phyloP scores from a whole-genome alignment of 2,113 vertebrate genomes.

The Leiothrix lutea region DNA sequence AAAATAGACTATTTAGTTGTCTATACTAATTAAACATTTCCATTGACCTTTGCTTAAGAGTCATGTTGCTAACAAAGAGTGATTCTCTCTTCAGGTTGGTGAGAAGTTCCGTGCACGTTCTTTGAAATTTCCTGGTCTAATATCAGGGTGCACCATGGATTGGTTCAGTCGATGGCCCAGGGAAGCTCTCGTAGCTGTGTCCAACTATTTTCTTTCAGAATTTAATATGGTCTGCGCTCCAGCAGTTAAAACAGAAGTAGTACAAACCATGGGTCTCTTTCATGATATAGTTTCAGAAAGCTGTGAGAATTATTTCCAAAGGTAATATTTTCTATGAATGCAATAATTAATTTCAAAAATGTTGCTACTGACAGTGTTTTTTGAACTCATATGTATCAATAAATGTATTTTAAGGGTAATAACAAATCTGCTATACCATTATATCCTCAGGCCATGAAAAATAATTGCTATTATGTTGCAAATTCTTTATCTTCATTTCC shows the following conservation, averaged over 20 bases:
- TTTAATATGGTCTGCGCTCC: slow-evolving; percentile 74
- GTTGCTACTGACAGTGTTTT: background rate
- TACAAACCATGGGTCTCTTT: slow-evolving; percentile 78
- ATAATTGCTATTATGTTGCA: background rate
- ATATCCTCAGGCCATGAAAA: background rate
- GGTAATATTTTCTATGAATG: slow-evolving; percentile 36
- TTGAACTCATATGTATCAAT: background rate
- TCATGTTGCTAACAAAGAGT: background rate
- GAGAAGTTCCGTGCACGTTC: slow-evolving; percentile 79
- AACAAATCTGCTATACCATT: background rate
- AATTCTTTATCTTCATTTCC: background rate
- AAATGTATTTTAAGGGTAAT: background rate
- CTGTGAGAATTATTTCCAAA: slow-evolving; percentile 80
- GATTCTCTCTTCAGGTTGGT: slow-evolving; percentile 67
- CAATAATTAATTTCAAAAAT: background rate
- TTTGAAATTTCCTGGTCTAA: slow-evolving; percentile 80
- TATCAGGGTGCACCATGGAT: slow-evolving; percentile 82
- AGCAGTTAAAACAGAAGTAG: slow-evolving; percentile 70
- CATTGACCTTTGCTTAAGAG: background rate
- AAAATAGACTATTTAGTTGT: background rate
- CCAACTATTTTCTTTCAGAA: slow-evolving; percentile 72
- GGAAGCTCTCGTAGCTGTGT: slow-evolving; percentile 78
- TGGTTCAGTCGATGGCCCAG: slow-evolving; percentile 80
- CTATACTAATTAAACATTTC: background rate
- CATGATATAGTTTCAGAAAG: slow-evolving; percentile 77